Conservation (phyloP, 2,113 vertebrate genomes). For the Sclerurus mexicanus region DNA sequence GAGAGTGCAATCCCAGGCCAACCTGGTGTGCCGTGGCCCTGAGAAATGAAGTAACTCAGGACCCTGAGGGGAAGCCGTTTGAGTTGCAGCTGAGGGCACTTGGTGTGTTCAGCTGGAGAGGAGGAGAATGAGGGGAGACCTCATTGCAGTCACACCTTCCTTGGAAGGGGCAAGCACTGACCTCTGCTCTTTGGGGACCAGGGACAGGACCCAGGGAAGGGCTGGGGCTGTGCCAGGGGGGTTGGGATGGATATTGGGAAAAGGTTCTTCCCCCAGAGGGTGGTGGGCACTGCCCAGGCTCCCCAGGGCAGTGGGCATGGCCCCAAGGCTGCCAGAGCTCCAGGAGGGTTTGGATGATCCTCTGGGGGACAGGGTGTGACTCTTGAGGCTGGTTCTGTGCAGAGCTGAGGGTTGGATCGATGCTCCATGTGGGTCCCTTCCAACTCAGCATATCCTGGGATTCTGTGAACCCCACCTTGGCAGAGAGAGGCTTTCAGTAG, state of each 20-base stretch:
- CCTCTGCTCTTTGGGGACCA: not conserved
- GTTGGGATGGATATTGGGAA: not conserved
- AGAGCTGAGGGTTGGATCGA: not conserved
- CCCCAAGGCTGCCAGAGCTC: not conserved
- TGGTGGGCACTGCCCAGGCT: not conserved
- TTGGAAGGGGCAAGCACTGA: not conserved
- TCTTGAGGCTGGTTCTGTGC: not conserved
- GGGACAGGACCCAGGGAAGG: not conserved
- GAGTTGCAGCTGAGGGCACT: not conserved
- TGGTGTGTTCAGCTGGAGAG: not conserved
- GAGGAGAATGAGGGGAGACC: not conserved
- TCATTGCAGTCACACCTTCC: not conserved
- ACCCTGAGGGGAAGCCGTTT: not conserved
- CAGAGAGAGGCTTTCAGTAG: not conserved
- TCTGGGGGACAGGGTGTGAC: not conserved
- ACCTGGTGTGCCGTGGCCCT: rapidly evolving
- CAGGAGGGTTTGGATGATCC: not conserved
- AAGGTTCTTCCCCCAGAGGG: not conserved
- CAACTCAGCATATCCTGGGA: not conserved
- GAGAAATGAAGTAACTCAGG: not conserved
- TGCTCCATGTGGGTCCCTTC: not conserved
- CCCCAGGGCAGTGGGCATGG: not conserved
- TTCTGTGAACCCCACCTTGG: not conserved
- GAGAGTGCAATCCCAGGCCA: not conserved
- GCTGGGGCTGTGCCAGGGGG: not conserved